Base-by-base conservation (phyloP, 2,797 vertebrate genomes). In the Allochrocebus solatus region DNA sequence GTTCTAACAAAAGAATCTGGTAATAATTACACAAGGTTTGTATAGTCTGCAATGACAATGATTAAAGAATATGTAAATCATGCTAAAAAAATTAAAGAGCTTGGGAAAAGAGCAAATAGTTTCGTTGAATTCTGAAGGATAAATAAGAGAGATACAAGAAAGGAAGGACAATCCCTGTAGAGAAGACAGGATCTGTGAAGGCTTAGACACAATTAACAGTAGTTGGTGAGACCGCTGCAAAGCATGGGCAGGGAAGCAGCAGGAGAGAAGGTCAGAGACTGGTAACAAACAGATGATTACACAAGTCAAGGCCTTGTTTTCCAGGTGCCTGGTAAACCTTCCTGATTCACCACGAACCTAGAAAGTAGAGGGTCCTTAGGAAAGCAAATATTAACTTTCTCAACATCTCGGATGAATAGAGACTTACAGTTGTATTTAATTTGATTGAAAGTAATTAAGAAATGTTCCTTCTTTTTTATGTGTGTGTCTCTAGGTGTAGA, bases 211-310 rank as follows among this genome's bases (percentile, higher is more conserved):
- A 21, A 17, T 78, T 70, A 36, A n/a, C 1, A 2, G 30, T 21
- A 50, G 67, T 67, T 88, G 17, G 10, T 82, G 48, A 50, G 17
- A 78, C 9, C 26, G 4, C 17, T 92, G 41, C 17, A 41, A 81
- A 53, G 10, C 21, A 30, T 0, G 0, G 59, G 33, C 8, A 11
- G 17, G 12, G 41, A 64, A 11, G 39, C 3, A 4, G 16, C 72
- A 24, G 26, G 39, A 53, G 50, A 26, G 8, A 2, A 91, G 33
- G 22, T 28, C 13, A 14, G 74, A 6, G 75, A 61, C 30, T 8
- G 22, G 43, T 8, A 64, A 26, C 72, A 53, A 92, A 86, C 64
- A 93, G 67, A 19, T 28, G 41, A 67, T 76, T 48, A 74, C 10
- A 57, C 0, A 75, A 64, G 46, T 13, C 50, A 30, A 89, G 8